Evolutionary conservation across 2,888 invertebrate species (phyloP).

Genomic region (Papilio protenor): DNA sequence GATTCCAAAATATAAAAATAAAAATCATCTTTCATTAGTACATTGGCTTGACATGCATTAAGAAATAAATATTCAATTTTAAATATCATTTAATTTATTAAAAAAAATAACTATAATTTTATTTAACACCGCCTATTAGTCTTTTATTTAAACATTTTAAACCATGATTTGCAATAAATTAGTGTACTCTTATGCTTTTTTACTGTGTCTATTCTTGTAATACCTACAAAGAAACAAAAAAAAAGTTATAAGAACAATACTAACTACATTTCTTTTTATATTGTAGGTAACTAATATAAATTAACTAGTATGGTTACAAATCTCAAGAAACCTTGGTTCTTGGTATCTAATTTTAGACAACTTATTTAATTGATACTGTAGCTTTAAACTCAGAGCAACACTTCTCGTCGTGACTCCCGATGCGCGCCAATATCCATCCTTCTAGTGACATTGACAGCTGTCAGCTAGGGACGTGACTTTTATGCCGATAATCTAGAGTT

Average conservation of each 20-base stretch:
- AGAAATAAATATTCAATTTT: background rate
- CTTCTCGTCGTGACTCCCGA: too few species aligned
- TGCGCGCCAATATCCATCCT: too few species aligned
- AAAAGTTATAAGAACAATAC: background rate
- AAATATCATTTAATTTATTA: background rate
- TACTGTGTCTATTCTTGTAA: background rate
- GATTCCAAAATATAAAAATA: background rate
- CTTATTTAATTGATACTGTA: too few species aligned
- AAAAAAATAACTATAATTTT: background rate
- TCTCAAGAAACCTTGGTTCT: background rate
- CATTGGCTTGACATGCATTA: background rate
- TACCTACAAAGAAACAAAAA: background rate
- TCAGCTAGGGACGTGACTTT: too few species aligned
- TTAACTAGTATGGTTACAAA: background rate
- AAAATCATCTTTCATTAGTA: background rate
- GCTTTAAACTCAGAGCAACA: too few species aligned
- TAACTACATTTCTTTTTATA: too few species aligned
- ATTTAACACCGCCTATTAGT: background rate
- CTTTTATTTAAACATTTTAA: background rate
- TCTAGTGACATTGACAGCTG: too few species aligned
- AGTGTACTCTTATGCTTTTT: background rate
- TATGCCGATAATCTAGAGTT: too few species aligned
- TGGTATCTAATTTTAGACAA: too few species aligned
- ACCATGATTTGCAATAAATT: background rate
- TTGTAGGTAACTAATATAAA: background rate